These are phyloP conservation scores for Omphaloscelis lunosa DNA, from an alignment of 2,888 invertebrate genomes.

Conservation along the genomic window DNA sequence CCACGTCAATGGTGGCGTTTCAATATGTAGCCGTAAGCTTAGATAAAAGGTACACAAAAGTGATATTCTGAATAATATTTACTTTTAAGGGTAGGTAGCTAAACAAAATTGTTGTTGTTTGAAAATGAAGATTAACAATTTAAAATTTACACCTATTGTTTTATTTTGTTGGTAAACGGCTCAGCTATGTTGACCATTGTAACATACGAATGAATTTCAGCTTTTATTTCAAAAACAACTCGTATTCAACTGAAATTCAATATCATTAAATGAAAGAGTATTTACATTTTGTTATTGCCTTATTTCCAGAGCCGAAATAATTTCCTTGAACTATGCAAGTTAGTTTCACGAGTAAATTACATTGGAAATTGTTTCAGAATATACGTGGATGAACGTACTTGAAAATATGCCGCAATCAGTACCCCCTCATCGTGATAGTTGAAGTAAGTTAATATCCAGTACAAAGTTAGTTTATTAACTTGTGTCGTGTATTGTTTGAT, in stretches of 20 bases:
- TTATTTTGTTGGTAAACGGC: constrained; percentile 54
- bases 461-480: too few species aligned
- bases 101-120: constrained; percentile 62
- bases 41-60: constrained; percentile 49
- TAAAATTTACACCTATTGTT: constrained; percentile 60
- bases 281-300: constrained; percentile 15
- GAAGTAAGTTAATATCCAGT: constrained; percentile 18
- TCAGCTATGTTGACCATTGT: constrained; percentile 51
- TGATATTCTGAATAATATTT: constrained; percentile 55
- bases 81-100: constrained; percentile 50
- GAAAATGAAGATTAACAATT: constrained; percentile 62
- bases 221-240: constrained; percentile 23
- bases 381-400: constrained; percentile 1
- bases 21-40: not conserved
- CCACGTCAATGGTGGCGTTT: constrained; percentile 22
- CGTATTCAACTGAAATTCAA: constrained; percentile 14
- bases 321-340: constrained; percentile 21
- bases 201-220: constrained; percentile 32
- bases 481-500: too few species aligned
- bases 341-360: constrained; percentile 34
- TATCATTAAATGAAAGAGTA: not conserved
- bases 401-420: not conserved
- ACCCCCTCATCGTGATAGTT: constrained; percentile 10
- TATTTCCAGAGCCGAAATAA: constrained; percentile 25
- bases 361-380: constrained; percentile 31